Base-by-base conservation (phyloP, 1,140 invertebrate species). In the Formica selysi region DNA sequence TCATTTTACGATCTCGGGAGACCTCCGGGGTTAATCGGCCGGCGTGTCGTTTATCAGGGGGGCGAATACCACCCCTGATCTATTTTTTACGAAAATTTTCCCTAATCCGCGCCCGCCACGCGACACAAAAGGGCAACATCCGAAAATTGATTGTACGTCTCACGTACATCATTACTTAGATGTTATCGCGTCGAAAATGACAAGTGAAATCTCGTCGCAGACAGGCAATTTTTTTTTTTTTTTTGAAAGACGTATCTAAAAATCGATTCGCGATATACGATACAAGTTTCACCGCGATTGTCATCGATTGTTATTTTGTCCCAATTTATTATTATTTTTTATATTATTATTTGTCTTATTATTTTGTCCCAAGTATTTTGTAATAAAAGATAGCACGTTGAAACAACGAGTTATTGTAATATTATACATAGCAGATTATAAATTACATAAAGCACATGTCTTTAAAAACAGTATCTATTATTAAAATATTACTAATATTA, bases 21-120 rank as follows among this genome's bases (percentile, higher is more conserved):
- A 16, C n/a, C 22, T 54, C 36, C 32, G 7, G 36, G 22, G 32
- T 76, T 38, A 32, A 76, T 76, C 22, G 22, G 61, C 73, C 54
- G 32, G 2, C n/a, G 4, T n/a, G 36, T 78, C 38, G 11, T 78
- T 48, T 19, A 44, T 48, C 76, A 36, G n/a, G 3, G 65, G 57
- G 38, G 38, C 64, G 36, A 59, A 36, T 19, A 48, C n/a, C 61
- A 64, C 41, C 61, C 16, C 26, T n/a, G 7, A 41, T 61, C 19
- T 48, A 65, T 65, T 78, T 61, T 64, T 78, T 29, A 22, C 38
- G 29, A 48, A 65, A 78, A 44, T 29, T 48, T 78, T 10, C 38
- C 38, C 38, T 32, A 78, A 65, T 65, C 59, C 29, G 22, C 22
- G 61, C 22, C 36, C 8, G n/a, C 19, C 59, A 32, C 59, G 76